phyloP scores from a whole-genome alignment of 2,888 invertebrate genomes.

The Leucophenga maculata region DNA sequence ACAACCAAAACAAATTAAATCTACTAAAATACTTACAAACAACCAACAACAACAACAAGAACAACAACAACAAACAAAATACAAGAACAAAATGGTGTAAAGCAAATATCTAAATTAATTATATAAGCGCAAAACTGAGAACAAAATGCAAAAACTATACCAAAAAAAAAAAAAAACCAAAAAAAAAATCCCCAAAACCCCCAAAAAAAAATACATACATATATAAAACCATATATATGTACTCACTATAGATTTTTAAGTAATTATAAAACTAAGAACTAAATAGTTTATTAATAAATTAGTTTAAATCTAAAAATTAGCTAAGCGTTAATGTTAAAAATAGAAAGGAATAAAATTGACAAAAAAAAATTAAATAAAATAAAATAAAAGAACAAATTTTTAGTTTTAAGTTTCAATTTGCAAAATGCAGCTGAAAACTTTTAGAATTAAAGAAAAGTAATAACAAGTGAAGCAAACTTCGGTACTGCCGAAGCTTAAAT shows the following conservation, averaged over 20 bases:
- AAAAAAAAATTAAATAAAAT: background rate
- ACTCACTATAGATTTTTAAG: constrained; percentile 27
- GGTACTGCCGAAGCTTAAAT: too few relatives aligned
- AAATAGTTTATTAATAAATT: too few relatives aligned
- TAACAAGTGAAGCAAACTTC: too few relatives aligned
- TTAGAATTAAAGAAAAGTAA: too few relatives aligned
- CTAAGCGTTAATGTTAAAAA: background rate
- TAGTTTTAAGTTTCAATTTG: background rate
- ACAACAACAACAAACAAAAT: constrained; percentile 33
- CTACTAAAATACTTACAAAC: constrained; percentile 25
- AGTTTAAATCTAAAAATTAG: too few relatives aligned
- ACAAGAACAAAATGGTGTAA: constrained; percentile 45
- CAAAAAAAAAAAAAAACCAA: background rate
- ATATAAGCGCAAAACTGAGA: constrained; percentile 34
- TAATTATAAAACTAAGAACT: constrained; percentile 4
- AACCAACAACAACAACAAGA: constrained; percentile 29
- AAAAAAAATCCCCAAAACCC: background rate
- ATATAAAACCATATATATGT: background rate
- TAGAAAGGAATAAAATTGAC: too few relatives aligned
- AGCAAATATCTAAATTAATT: constrained; percentile 56
- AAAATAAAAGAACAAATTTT: background rate
- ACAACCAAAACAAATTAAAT: constrained; percentile 33
- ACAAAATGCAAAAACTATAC: constrained; percentile 18
- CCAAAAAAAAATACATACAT: background rate
- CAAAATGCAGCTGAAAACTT: background rate